Conservation (phyloP, 2,797 vertebrate species). For the Protonibea diacanthus region DNA sequence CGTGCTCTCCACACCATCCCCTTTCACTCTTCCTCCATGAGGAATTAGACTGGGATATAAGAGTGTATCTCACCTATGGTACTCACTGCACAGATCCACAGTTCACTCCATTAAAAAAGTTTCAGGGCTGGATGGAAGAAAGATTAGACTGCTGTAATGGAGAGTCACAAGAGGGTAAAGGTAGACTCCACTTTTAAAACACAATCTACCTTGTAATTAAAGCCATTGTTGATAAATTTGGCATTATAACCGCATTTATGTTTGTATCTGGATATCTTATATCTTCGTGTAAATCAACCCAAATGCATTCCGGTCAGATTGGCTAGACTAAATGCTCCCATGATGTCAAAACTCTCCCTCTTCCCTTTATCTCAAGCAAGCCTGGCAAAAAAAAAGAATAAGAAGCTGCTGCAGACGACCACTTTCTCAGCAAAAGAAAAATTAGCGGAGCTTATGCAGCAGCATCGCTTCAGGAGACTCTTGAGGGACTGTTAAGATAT, state of each 20-base stretch:
- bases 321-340: not conserved
- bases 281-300: not conserved
- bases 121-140: constrained; percentile 46
- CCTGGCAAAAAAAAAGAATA: not conserved
- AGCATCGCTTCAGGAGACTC: not conserved
- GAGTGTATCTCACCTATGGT: constrained; percentile 57
- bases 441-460: constrained; percentile 5
- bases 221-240: constrained; percentile 8
- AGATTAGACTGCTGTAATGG: constrained; percentile 53
- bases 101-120: constrained; percentile 66
- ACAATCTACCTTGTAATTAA: constrained; percentile 22
- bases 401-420: not conserved
- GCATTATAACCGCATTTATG: constrained; percentile 10
- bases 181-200: constrained; percentile 10
- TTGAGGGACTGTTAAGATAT: constrained; percentile 6
- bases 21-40: constrained; percentile 53
- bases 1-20: constrained; percentile 45
- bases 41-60: constrained; percentile 67
- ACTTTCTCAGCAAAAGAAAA: constrained; percentile 18
- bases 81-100: constrained; percentile 50
- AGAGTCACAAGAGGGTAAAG: constrained; percentile 28
- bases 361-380: constrained; percentile 6
- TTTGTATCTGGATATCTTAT: not conserved
- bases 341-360: not conserved
- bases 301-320: not conserved